Evolutionary conservation across 2,797 vertebrate genomes (phyloP), one percentile per base, ranked within the genome.

Genomic region (Oreortyx pictus): DNA sequence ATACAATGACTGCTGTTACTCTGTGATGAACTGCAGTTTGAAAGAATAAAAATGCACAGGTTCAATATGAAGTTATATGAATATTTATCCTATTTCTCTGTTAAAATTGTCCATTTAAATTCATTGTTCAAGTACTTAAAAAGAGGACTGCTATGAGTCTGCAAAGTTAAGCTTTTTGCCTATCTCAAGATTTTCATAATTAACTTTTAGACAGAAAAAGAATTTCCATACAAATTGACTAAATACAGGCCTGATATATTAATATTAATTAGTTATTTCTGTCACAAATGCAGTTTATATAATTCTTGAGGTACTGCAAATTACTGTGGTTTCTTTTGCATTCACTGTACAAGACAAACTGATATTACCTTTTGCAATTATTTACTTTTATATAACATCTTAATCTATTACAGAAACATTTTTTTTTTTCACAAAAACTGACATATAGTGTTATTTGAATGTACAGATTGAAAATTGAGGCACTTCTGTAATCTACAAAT

Each of bases 241-340:
- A 73, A 88, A 61, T 13, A 88, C 23, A 90, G 13, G 84, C 22
- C 43, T 90, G 3, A 12, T 84, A 83, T 60, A 88, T 79, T 86
- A 94, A 78, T 79, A 88, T 79, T 85, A 94, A 78, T 79, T 89
- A 56, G 19, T 35, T 76, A 4, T n/a, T 82, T 80, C 89, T 88
- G 66, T 50, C 70, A 95, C 35, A 83, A 85, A 88, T 5, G 15
- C 76, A 91, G 76, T 66, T 86, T 22, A 82, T 33, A 70, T 60
- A 90, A 78, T 50, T 91, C 56, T 62, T 4, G 14, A 84, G 6
- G 17, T 88, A 77, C 33, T 70, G n/a, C 54, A 89, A 93, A 49
- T 60, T 43, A 68, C 3, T 24, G 22, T 1, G 0, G 5, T 20
- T 15, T 35, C 50, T 87, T 87, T 89, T 93, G 83, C 46, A 44